These are phyloP conservation scores for Aleadryas rufinucha DNA, from an alignment of 2,113 vertebrate species.

Conservation along the genomic window DNA sequence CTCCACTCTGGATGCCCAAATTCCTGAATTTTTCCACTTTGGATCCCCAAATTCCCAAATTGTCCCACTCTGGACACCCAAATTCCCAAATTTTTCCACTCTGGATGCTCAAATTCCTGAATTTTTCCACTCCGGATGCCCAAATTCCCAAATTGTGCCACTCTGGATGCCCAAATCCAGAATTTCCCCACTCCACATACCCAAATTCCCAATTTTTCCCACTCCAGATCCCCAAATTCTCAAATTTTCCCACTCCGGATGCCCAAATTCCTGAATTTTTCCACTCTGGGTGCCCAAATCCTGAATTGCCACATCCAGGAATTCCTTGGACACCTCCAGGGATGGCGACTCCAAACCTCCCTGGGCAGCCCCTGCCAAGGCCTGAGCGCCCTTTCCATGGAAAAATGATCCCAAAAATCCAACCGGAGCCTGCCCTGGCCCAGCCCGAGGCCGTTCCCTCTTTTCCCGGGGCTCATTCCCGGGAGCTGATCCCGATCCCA, in stretches of 20 bases:
- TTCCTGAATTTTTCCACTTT: no score
- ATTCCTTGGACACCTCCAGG: neutral
- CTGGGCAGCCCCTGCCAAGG: neutral
- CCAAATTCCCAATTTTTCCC: no score
- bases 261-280: no score
- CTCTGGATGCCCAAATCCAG: neutral
- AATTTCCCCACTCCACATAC: no score
- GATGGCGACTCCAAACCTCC: neutral
- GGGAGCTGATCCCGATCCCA: neutral
- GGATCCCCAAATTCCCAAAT: neutral
- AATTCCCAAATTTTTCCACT: neutral
- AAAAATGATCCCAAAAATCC: neutral
- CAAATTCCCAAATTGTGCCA: no score
- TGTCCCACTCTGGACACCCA: fast-evolving
- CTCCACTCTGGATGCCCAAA: no score
- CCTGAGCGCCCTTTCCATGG: neutral
- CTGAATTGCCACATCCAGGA: no score
- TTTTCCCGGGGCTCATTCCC: neutral
- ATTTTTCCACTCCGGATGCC: no score
- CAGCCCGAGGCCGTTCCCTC: neutral
- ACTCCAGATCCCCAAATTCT: neutral
- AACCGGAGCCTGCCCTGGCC: neutral
- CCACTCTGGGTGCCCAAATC: neutral
- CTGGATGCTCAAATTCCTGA: neutral
- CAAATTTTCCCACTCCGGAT: no score